phyloP scores from a whole-genome alignment of 2,888 invertebrate species.

The Stenolophus ochropezus region DNA sequence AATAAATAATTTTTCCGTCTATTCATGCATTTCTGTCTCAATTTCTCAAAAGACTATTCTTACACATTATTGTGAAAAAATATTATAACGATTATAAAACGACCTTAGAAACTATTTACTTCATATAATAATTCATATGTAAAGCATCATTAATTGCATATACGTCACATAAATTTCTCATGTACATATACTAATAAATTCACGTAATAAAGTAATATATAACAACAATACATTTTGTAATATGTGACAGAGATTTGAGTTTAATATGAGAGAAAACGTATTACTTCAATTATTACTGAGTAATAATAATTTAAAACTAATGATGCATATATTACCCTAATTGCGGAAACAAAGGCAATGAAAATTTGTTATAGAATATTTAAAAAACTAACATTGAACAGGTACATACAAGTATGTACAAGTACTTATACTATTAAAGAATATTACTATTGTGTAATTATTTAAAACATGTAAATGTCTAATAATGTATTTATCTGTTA shows the following conservation, averaged over 20 bases:
- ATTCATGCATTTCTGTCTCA: too few relatives aligned
- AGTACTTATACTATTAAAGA: too few relatives aligned
- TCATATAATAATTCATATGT: neutral
- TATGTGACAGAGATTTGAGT: neutral
- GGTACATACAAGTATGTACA: too few relatives aligned
- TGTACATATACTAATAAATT: neutral
- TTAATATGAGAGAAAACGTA: neutral
- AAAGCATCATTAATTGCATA: neutral
- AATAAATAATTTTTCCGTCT: too few relatives aligned
- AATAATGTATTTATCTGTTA: too few relatives aligned
- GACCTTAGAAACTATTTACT: too few relatives aligned
- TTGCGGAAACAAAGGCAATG: neutral
- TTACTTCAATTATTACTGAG: neutral
- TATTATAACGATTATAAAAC: too few relatives aligned
- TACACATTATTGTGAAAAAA: too few relatives aligned
- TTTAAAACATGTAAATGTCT: too few relatives aligned
- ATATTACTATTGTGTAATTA: too few relatives aligned
- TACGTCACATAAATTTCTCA: neutral
- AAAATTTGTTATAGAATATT: neutral
- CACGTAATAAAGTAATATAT: neutral
- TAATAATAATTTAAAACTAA: neutral
- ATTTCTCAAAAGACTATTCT: too few relatives aligned
- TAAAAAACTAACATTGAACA: neutral
- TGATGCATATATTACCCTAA: neutral
- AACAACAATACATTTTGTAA: neutral